phyloP scores from a whole-genome alignment of 2,888 invertebrate genomes.

The Pyrgus malvae region DNA sequence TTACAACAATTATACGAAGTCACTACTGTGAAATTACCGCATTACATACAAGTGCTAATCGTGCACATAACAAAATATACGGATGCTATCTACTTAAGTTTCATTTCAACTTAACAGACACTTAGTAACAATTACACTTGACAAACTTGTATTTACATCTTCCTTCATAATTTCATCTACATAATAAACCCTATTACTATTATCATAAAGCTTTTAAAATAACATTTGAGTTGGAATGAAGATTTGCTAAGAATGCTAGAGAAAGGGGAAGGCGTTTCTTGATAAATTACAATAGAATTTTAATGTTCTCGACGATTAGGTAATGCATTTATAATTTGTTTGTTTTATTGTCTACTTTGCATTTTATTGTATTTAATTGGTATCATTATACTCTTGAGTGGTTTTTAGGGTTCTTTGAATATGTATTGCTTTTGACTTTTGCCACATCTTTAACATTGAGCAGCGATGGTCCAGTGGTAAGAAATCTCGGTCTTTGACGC shows the following conservation, averaged over 20 bases:
- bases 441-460: no score
- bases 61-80: constrained; percentile 55
- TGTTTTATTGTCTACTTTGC: constrained; percentile 71
- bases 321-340: constrained; percentile 78
- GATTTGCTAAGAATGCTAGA: constrained; percentile 40
- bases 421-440: background rate
- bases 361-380: constrained; percentile 74
- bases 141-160: constrained; percentile 39
- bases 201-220: constrained; percentile 29
- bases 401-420: constrained; percentile 30
- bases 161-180: background rate
- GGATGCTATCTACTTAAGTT: constrained; percentile 72
- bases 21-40: constrained; percentile 56
- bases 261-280: constrained; percentile 69
- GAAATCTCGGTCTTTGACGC: no score
- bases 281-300: constrained; percentile 73
- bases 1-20: constrained; percentile 48
- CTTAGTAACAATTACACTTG: constrained; percentile 70
- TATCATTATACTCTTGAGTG: constrained; percentile 49
- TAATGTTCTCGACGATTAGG: constrained; percentile 63
- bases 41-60: constrained; percentile 65
- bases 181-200: constrained; percentile 40
- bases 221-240: constrained; percentile 23
- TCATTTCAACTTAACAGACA: constrained; percentile 75
- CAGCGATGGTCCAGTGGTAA: no score